Evolutionary conservation across 1,140 invertebrate genomes (phyloP), one percentile per base, ranked within the genome.

Genomic region (Drosophila pallidifrons): DNA sequence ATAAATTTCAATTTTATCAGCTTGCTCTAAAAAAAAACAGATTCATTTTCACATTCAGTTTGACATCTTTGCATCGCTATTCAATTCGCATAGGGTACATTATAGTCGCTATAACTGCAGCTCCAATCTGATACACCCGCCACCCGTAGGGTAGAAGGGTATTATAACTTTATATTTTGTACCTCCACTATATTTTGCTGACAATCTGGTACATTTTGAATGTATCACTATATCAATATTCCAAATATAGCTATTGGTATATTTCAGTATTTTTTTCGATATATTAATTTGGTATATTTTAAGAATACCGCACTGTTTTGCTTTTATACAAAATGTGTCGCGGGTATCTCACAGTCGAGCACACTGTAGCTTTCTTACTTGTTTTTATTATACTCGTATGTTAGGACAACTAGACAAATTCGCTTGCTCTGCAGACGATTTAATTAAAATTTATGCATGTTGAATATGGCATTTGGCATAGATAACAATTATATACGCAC

Each of bases 391-490:
- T 4, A 25, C 20, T 25, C 20, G 20, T 25, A 25, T 25, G 3
- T 25, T 4, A 10, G 20, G 30, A 28, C 8, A 51, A 61, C 30
- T 46, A 43, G 16, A 51, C 45, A 47, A 58, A 49, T 60, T 70
- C 49, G 43, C 55, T 25, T 67, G 64, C 55, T 38, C 20, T 25
- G 47, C 30, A 47, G 41, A 38, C 38, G 45, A 66, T 79, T 87
- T 88, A 87, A 87, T 87, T 87, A 88, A 88, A 82, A 87, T 87
- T 80, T 87, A 87, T 88, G 83, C 77, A 71, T 79, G 67, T 63
- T 82, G 79, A 75, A 88, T 82, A 49, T 64, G 63, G 79, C 77
- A 88, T 82, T 46, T 64, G 63, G 54, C 69, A 76, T 77, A 82
- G 77, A 87, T 88, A 75, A 80, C 83, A 68, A 46, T 79, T 15